Base-by-base conservation (phyloP, 2,797 vertebrate genomes). In the Coilia nasus region DNA sequence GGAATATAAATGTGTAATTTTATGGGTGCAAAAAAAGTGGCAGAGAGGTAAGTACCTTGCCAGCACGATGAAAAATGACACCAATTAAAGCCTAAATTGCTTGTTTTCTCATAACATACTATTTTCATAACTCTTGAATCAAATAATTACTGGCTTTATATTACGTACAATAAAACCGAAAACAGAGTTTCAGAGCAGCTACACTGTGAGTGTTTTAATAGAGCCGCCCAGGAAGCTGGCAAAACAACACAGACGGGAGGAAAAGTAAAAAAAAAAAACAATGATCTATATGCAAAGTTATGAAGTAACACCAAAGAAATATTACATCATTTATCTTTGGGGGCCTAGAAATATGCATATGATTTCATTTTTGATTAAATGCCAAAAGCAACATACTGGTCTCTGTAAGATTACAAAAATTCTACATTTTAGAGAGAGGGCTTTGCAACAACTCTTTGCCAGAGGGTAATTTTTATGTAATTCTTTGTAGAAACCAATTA, bases 81-180 rank as follows among this genome's bases (percentile, higher is more conserved):
- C 95, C 97, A 99, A 98, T 99, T 99, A 99, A 97, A 97, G 95
- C 95, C 93, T 94, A 97, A 97, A 97, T 98, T 97, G 97, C 97
- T 98, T 97, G 97, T 98, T 98, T 98, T 97, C 97, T 98, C 97
- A 97, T 98, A 98, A 98, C 97, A 97, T 97, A 96, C 97, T 97
- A 97, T 99, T 98, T 98, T 98, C 97, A 98, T 99, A 98, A 97
- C 97, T 97, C 96, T 96, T 96, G 97, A 98, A 99, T 98, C 96
- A 98, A 99, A 99, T 98, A 98, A 97, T 98, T 98, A 97, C 97
- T 92, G 94, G 95, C 96, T 97, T 98, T 97, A 97, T 98, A 97
- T 97, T 96, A 95, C 92, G 94, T 95, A 97, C 96, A 98, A 98
- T 99, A 78, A 78, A 78, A 78, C 15, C 7, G 71, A 78, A 78